Evolutionary conservation across 2,888 invertebrate genomes (phyloP).

Genomic region (Hirtodrosophila cameraria): DNA sequence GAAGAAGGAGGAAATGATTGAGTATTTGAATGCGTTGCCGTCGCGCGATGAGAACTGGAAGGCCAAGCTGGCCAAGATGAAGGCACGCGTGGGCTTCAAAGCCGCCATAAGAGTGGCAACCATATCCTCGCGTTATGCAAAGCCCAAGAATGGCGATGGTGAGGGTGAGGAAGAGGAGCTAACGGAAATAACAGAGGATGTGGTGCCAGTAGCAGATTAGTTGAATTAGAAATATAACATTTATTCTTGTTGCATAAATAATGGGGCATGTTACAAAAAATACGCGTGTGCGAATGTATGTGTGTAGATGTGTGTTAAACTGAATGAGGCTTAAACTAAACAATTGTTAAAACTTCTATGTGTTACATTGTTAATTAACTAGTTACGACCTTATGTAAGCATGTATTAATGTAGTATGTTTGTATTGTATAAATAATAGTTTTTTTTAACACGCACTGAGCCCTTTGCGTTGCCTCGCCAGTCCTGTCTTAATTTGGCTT

Average conservation of each 20-base stretch:
- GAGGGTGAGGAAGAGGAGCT: constrained; percentile 59
- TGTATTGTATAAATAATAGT: constrained; percentile 48
- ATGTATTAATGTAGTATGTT: constrained; percentile 32
- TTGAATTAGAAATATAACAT: constrained; percentile 73
- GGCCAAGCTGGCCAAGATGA: constrained; percentile 87
- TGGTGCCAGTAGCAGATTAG: constrained; percentile 56
- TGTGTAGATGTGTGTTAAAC: constrained; percentile 37
- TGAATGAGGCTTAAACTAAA: constrained; percentile 61
- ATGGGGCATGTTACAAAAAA: constrained; percentile 65
- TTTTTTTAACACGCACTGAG: constrained; percentile 52
- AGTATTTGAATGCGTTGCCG: constrained; percentile 88
- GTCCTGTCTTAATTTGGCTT: no score
- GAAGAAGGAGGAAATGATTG: constrained; percentile 87
- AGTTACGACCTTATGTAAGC: constrained; percentile 39
- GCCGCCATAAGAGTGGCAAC: constrained; percentile 88
- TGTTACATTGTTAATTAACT: constrained; percentile 42
- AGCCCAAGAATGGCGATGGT: constrained; percentile 53
- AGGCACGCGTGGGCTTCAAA: constrained; percentile 88
- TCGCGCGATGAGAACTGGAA: constrained; percentile 90
- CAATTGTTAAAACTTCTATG: constrained; percentile 55
- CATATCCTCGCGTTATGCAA: constrained; percentile 83
- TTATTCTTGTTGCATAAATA: constrained; percentile 72
- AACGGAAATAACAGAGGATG: constrained; percentile 63
- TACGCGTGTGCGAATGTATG: constrained; percentile 47
- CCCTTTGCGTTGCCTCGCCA: no score